Evolutionary conservation across 2,113 vertebrate genomes (phyloP).

Genomic region (Parotia lawesii): DNA sequence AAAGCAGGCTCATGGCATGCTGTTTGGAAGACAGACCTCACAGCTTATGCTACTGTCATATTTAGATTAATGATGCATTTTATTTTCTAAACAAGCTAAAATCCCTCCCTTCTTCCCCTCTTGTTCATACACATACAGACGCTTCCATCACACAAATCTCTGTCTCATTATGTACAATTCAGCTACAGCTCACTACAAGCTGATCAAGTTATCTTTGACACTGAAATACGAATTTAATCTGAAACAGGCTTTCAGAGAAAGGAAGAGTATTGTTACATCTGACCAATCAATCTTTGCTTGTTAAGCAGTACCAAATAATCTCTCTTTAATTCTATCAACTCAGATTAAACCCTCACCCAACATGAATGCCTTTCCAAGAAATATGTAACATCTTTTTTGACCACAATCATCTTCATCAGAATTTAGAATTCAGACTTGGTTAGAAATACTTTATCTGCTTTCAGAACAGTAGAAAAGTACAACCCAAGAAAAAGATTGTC

Average conservation of each 20-base stretch:
- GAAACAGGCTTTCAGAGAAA: background rate
- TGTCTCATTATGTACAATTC: background rate
- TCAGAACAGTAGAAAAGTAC: background rate
- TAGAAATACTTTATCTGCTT: background rate
- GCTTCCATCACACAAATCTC: background rate
- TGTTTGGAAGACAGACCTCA: background rate
- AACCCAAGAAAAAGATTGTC: background rate
- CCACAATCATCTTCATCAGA: background rate
- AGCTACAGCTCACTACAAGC: background rate
- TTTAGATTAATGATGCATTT: constrained; percentile 46
- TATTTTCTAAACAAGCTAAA: constrained; percentile 33
- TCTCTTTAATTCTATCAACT: background rate
- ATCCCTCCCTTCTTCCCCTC: background rate
- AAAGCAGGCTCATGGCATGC: background rate
- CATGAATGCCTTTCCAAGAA: background rate
- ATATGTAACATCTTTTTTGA: background rate
- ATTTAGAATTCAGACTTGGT: background rate
- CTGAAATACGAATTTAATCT: background rate
- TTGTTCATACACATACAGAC: background rate
- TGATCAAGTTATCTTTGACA: background rate
- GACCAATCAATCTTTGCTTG: background rate
- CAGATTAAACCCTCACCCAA: background rate
- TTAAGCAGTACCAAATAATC: background rate
- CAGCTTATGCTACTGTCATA: constrained; percentile 23
- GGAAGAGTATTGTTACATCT: background rate